phyloP scores from a whole-genome alignment of 2,888 invertebrate genomes.

The Philereme transversata region DNA sequence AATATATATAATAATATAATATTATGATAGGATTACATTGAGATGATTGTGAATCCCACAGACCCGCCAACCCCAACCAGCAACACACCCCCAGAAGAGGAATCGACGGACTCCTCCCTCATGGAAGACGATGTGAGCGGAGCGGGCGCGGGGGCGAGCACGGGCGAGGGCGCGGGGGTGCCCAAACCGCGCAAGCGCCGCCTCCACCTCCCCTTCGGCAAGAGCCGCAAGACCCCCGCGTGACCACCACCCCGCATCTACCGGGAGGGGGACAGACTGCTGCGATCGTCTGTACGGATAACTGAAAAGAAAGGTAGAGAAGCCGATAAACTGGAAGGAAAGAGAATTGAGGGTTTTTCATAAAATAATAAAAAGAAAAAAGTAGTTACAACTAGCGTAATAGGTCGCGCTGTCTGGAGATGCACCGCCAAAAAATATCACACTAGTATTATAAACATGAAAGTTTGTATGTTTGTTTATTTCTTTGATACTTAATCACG shows the following conservation, averaged over 20 bases:
- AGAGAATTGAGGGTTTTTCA: no score
- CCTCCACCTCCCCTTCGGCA: constrained; percentile 86
- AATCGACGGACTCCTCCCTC: constrained; percentile 89
- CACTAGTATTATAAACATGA: no score
- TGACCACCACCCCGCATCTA: constrained; percentile 51
- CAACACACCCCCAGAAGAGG: constrained; percentile 84
- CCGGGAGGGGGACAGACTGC: constrained; percentile 20
- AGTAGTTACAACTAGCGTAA: no score
- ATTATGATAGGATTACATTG: no score
- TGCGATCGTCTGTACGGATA: constrained; percentile 26
- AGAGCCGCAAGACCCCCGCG: constrained; percentile 83
- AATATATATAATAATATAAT: no score
- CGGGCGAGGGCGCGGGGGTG: constrained; percentile 33
- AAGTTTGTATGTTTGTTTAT: no score
- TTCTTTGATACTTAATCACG: no score
- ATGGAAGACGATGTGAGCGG: constrained; percentile 82
- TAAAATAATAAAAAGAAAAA: no score
- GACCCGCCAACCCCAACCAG: constrained; percentile 63
- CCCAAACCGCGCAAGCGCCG: constrained; percentile 84
- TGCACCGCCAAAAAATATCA: no score
- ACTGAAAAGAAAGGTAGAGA: not conserved
- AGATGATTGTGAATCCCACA: no score
- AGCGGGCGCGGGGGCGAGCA: no score
- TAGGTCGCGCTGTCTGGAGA: no score
- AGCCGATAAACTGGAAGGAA: not conserved